Conservation (phyloP, 92 coral and sea anemone genomes). For the Paramuricea clavata region DNA sequence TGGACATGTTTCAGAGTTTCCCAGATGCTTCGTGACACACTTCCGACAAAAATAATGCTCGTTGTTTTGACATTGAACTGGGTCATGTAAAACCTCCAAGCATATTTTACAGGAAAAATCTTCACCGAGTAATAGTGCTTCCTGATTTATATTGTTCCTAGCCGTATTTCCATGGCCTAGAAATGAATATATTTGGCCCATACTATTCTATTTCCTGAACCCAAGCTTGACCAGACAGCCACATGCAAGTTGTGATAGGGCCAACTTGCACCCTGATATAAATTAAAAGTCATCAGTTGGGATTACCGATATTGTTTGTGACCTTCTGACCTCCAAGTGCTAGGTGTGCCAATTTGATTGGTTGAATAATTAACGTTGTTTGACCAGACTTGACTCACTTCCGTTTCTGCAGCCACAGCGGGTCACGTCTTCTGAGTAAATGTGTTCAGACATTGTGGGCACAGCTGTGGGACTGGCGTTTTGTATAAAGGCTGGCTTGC, state of each 20-base stretch:
- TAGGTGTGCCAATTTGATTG: not conserved
- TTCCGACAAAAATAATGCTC: constrained; percentile 34
- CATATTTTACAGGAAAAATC: constrained; percentile 77
- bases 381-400: no score
- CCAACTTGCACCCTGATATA: no score
- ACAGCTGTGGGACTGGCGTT: no score
- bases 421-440: no score
- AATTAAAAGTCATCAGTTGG: no score
- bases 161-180: not conserved
- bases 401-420: no score
- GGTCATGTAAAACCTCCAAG: constrained; percentile 56
- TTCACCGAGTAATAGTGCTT: constrained; percentile 21
- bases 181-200: not conserved
- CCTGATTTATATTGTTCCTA: not conserved
- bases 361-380: not conserved
- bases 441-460: no score
- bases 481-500: no score
- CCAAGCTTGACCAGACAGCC: not conserved
- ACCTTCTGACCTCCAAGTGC: not conserved
- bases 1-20: constrained; percentile 21
- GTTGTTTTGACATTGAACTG: constrained; percentile 29
- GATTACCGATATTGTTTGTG: not conserved
- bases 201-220: not conserved
- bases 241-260: no score
- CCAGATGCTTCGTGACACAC: constrained; percentile 31